These are phyloP conservation scores for Pristionchus japonicus DNA, from an alignment of 2,888 invertebrate species.

Conservation along the genomic window DNA sequence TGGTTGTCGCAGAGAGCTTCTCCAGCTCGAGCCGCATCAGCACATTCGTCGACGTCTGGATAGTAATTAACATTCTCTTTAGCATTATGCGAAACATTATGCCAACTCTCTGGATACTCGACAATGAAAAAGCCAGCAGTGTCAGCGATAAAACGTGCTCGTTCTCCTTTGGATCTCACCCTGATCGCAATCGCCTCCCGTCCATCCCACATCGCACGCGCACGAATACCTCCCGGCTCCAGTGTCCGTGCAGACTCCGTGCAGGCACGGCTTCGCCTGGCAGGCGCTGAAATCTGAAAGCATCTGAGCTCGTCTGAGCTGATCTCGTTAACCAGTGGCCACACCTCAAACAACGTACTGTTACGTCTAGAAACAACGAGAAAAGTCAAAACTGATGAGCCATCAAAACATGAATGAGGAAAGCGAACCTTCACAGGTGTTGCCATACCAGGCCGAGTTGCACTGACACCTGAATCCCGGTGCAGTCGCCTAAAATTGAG, in stretches of 20 bases:
- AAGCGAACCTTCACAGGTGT: neutral
- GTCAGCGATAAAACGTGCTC: too few relatives aligned
- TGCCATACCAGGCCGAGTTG: neutral
- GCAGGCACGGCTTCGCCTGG: neutral
- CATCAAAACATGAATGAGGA: too few relatives aligned
- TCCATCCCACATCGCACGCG: neutral
- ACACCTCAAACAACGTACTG: neutral
- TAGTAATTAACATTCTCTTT: neutral
- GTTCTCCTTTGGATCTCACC: neutral
- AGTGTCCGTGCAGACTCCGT: neutral
- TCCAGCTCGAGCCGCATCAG: neutral
- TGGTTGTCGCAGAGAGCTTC: neutral
- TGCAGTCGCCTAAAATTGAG: neutral
- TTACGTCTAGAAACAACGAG: neutral
- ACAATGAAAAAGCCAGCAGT: too few relatives aligned
- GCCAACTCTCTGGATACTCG: too few relatives aligned
- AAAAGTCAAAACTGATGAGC: too few relatives aligned
- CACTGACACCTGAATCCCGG: neutral
- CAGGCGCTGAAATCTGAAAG: neutral
- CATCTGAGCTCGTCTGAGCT: neutral
- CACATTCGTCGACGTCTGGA: constrained; percentile 34
- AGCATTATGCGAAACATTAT: too few relatives aligned
- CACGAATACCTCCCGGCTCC: neutral
- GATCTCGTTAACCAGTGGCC: neutral
- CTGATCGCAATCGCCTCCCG: neutral